Conservation (phyloP, 2,113 vertebrate genomes). For the Podarcis raffonei region DNA sequence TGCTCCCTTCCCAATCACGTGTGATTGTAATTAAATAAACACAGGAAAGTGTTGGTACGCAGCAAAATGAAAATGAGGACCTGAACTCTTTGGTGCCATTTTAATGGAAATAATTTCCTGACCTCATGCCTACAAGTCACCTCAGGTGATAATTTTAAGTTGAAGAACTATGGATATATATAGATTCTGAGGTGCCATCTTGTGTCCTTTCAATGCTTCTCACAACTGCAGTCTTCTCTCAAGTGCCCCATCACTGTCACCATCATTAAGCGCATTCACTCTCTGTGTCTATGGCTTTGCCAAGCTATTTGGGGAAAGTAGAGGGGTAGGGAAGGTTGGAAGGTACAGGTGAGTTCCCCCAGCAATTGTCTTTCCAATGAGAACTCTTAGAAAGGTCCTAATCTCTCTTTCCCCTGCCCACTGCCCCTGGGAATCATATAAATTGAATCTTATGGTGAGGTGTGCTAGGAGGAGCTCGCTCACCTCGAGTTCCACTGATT, state of each 20-base stretch:
- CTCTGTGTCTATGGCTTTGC: background rate
- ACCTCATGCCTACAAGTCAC: constrained; percentile 23
- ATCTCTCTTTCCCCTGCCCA: background rate
- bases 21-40: constrained; percentile 61
- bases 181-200: background rate
- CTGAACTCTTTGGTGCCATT: constrained; percentile 23
- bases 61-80: constrained; percentile 16
- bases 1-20: constrained; percentile 64
- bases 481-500: background rate
- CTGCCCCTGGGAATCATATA: background rate
- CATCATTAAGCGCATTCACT: background rate
- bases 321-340: background rate
- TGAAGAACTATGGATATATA: constrained; percentile 9
- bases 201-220: background rate
- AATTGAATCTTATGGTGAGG: background rate
- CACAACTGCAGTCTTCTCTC: background rate
- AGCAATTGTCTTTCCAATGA: background rate
- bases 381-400: background rate
- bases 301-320: background rate
- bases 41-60: constrained; percentile 21
- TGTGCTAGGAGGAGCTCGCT: background rate
- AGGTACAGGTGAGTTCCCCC: background rate
- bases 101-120: constrained; percentile 7
- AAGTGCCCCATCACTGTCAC: background rate
- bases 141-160: background rate